Evolutionary conservation across 2,888 invertebrate genomes (phyloP).

Genomic region (Xanthia togata): DNA sequence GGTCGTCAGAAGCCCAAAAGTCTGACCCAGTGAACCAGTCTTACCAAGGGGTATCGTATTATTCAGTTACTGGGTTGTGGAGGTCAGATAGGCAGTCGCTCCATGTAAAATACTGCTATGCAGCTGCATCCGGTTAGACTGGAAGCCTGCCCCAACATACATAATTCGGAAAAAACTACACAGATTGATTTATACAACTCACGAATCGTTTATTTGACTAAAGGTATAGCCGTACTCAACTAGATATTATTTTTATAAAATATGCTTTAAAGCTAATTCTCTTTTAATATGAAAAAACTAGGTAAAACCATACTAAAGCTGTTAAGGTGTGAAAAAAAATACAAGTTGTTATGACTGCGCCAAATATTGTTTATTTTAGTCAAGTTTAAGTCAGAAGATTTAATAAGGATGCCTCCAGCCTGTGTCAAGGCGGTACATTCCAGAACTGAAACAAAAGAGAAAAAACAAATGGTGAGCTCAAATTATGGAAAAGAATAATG

Average conservation of each 20-base stretch:
- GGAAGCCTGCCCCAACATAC: no score
- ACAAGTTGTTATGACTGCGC: not conserved
- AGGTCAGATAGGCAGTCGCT: no score
- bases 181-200: no score
- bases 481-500: not conserved
- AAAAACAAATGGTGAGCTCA: constrained; percentile 4
- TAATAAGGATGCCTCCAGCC: constrained; percentile 2
- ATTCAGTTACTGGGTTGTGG: no score
- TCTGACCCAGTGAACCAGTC: no score
- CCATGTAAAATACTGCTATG: no score
- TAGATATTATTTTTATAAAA: not conserved
- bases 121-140: no score
- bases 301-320: not conserved
- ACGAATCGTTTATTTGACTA: no score
- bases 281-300: not conserved
- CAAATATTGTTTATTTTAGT: constrained; percentile 8
- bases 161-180: no score
- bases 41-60: no score
- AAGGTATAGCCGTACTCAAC: not conserved
- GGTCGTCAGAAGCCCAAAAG: no score
- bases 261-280: not conserved
- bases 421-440: constrained; percentile 74
- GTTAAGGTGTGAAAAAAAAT: not conserved
- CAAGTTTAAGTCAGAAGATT: not conserved
- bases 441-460: constrained; percentile 69